phyloP scores from a whole-genome alignment of 2,113 vertebrate species.

The Eurystomus gularis region DNA sequence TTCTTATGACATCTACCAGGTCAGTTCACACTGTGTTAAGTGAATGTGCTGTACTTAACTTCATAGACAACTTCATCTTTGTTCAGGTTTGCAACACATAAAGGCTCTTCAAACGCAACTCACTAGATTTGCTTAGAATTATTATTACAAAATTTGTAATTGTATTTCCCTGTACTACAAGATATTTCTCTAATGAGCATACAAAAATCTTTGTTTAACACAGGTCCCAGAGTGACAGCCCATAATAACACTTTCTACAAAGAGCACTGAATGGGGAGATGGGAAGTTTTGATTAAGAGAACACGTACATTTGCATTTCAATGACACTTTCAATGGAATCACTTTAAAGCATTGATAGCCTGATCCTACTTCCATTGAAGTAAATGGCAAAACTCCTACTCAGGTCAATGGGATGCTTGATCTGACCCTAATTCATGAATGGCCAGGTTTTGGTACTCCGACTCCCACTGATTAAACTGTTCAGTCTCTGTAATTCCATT shows the following conservation, averaged over 20 bases:
- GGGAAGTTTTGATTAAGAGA: slow-evolving; percentile 47
- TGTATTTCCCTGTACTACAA: not conserved
- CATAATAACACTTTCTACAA: not conserved
- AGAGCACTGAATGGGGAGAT: slow-evolving; percentile 22
- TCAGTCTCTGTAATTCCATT: not conserved
- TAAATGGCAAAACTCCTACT: slow-evolving; percentile 19
- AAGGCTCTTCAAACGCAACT: not conserved
- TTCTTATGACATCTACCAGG: not conserved
- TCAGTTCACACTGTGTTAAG: not conserved
- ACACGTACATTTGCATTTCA: slow-evolving; percentile 45
- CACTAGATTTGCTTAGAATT: not conserved
- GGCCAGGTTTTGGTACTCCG: not conserved
- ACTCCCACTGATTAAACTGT: not conserved
- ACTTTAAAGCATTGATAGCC: not conserved
- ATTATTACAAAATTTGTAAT: not conserved
- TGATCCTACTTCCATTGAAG: not conserved
- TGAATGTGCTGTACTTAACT: not conserved
- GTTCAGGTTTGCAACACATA: not conserved
- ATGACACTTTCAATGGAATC: not conserved
- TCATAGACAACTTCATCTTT: not conserved
- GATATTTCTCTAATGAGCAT: not conserved
- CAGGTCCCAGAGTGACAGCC: not conserved
- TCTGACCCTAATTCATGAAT: slow-evolving; percentile 14
- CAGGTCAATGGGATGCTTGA: not conserved
- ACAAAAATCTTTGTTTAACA: not conserved